Base-by-base conservation (phyloP, 2,888 invertebrate genomes). In the Vandiemenella viatica region DNA sequence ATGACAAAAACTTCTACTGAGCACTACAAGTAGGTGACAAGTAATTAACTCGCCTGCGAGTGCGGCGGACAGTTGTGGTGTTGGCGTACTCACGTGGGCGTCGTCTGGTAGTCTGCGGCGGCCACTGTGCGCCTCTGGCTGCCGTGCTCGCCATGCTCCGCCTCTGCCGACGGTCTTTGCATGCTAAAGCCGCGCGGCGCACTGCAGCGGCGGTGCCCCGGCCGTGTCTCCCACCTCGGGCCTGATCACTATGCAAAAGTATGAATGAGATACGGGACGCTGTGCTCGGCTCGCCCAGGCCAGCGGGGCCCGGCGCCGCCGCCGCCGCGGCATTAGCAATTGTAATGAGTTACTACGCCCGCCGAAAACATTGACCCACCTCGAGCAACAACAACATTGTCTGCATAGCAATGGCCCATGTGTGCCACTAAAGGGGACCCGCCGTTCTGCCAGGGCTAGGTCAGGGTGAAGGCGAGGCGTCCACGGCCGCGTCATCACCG, bases 211-310 rank as follows among this genome's bases (percentile, higher is more conserved):
- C 46, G 38, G 16, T 17, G 16, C 32, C 45, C n/a, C 45, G n/a
- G n/a, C 44, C n/a, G 8, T 23, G 15, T 8, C 37, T n/a, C 26
- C 45, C 21, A 7, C 20, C 46, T 21, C 46, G 15, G 44, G 48
- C 41, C 52, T 52, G 54, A 52, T 54, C 54, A 54, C 54, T 54
- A 73, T 73, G 72, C 70, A 72, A 72, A 73, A 72, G 71, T 71
- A 72, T 72, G 72, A 74, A 74, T 72, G 72, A 72, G 71, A 71
- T 70, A 67, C 67, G 55, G 54, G 53, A 47, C 47, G 50, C 48
- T 50, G 46, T 13, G n/a, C 15, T 43, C 18, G 21, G 10, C 38
- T 13, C 45, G 42, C 50, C 46, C 42, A 40, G 22, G 21, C 46
- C 40, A 15, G n/a, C 40, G 32, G 37, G 16, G 15, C 16, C 40